Conservation (phyloP, 2,888 invertebrate genomes). For the Trimorus sp. region DNA sequence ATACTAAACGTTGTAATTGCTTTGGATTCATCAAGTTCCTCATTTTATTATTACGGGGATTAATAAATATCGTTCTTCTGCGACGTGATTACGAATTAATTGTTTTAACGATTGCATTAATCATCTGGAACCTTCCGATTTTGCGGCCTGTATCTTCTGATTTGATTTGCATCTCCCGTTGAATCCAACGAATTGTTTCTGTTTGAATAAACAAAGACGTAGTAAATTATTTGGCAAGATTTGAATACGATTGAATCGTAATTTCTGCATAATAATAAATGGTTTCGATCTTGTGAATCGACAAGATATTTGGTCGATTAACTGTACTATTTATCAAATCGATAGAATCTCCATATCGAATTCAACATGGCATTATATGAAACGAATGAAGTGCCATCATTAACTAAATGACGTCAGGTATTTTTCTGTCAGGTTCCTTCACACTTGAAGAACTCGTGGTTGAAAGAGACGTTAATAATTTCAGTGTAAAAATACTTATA, state of each 20-base stretch:
- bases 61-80: conserved; percentile 18
- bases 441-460: conserved; percentile 37
- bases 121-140: too few relatives aligned
- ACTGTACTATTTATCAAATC: conserved; percentile 53
- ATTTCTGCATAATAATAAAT: conserved; percentile 18
- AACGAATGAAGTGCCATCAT: conserved; percentile 47
- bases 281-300: conserved; percentile 26
- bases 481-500: too few relatives aligned
- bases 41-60: conserved; percentile 10
- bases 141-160: too few relatives aligned
- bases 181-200: too few relatives aligned
- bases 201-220: not conserved
- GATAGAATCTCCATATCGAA: conserved; percentile 46
- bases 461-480: conserved; percentile 3
- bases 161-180: too few relatives aligned
- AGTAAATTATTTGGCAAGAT: too few relatives aligned
- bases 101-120: too few relatives aligned
- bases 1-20: conserved; percentile 40
- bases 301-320: conserved; percentile 39
- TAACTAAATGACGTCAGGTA: conserved; percentile 50
- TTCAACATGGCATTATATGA: conserved; percentile 31
- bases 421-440: conserved; percentile 48
- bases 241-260: too few relatives aligned
- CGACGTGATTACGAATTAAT: too few relatives aligned
- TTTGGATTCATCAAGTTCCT: conserved; percentile 26